A percentile compares a stretch with the other conserved stretches of the same genome.
phyloP scores from a whole-genome alignment of 2,888 invertebrate genomes.

The Conistra vaccinii region DNA sequence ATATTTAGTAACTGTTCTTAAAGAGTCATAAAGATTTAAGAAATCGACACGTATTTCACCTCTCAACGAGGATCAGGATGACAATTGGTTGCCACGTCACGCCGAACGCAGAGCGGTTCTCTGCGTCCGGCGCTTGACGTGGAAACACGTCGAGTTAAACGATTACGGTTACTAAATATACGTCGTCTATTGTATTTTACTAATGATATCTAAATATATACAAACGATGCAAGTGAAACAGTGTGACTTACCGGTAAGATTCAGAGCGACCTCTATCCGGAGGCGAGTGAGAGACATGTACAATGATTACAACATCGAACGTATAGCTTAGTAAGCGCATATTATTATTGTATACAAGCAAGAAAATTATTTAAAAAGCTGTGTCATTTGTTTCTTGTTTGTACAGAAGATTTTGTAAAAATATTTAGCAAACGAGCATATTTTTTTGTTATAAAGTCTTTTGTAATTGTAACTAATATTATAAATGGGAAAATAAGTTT shows the following conservation, averaged over 20 bases:
- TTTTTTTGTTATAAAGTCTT: neutral
- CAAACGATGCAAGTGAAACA: slow-evolving; percentile 19
- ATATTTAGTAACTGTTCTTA: no score
- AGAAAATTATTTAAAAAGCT: neutral
- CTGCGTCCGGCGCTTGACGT: no score
- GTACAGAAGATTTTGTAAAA: neutral
- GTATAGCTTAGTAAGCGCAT: slow-evolving; percentile 51
- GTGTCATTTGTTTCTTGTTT: neutral
- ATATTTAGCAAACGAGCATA: neutral
- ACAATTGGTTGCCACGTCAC: no score
- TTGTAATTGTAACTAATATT: no score
- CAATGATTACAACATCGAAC: slow-evolving; percentile 67
- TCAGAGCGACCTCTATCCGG: slow-evolving; percentile 78
- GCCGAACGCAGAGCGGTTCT: no score
- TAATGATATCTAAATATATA: slow-evolving; percentile 13
- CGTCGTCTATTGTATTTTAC: no score
- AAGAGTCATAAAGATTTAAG: no score
- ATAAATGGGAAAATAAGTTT: no score
- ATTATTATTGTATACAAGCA: slow-evolving; percentile 36
- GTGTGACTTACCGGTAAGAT: slow-evolving; percentile 80
- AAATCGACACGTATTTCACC: no score
- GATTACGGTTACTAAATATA: no score
- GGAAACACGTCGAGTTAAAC: no score
- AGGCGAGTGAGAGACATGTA: slow-evolving; percentile 75
- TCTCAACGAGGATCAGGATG: no score